phyloP scores from a whole-genome alignment of 2,113 vertebrate genomes.

The Forbesichthys agassizii region DNA sequence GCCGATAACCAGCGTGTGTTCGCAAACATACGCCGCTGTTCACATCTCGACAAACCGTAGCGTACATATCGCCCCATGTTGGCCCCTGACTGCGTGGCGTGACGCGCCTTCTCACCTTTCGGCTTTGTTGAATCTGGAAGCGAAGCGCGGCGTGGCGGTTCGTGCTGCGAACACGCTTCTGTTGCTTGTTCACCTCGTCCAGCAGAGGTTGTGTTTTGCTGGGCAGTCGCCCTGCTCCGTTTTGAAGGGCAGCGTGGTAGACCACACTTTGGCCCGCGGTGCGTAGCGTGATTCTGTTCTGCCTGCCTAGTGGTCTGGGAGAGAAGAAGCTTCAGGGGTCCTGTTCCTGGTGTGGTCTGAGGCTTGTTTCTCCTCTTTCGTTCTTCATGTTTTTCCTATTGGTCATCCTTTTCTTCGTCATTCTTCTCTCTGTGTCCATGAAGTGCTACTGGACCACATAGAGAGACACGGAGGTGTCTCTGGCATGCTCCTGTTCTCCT shows the following conservation, averaged over 20 bases:
- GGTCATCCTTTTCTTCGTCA: conserved; percentile 5
- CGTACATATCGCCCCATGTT: conserved; percentile 6
- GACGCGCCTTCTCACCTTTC: conserved; percentile 46
- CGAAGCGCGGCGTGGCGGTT: conserved; percentile 1
- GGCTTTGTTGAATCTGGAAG: conserved; percentile 53
- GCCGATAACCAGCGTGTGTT: conserved; percentile 11
- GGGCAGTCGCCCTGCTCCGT: conserved; percentile 48
- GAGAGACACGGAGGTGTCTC: conserved; percentile 38
- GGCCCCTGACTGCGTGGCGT: conserved; percentile 44
- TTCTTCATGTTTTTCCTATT: conserved; percentile 14
- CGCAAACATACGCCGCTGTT: conserved; percentile 34
- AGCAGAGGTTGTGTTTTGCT: conserved; percentile 58
- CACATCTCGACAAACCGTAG: conserved; percentile 19
- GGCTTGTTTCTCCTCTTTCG: conserved; percentile 3
- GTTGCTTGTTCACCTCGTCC: conserved; percentile 56
- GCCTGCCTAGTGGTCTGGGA: conserved; percentile 63
- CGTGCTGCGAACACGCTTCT: conserved; percentile 41
- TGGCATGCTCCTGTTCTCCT: conserved; percentile 37
- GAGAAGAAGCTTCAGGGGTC: conserved; percentile 64
- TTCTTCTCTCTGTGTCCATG: conserved; percentile 3
- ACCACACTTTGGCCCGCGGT: conserved; percentile 67
- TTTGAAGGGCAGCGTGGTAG: conserved; percentile 65
- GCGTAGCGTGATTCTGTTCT: conserved; percentile 70
- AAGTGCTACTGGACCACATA: conserved; percentile 32
- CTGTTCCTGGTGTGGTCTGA: conserved; percentile 72